A percentile compares a stretch with the other conserved stretches of the same genome.
phyloP scores from a whole-genome alignment of 1,140 invertebrate genomes.

The Sycobia sp. region DNA sequence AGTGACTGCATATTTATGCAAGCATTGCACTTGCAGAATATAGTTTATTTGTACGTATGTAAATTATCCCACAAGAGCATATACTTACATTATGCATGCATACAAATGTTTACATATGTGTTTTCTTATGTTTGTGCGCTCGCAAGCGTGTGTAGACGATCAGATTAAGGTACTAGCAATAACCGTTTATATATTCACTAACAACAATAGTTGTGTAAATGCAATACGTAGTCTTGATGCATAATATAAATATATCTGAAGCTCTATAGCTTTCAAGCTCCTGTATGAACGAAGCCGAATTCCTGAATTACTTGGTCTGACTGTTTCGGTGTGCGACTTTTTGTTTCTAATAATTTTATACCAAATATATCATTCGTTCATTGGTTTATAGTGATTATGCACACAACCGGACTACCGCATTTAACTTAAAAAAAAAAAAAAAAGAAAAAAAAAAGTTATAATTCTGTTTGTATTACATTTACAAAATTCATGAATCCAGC shows the following conservation, averaged over 20 bases:
- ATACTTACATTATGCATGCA: not conserved
- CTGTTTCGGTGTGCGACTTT: not conserved
- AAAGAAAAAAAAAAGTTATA: conserved; percentile 1
- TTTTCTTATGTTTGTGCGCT: not conserved
- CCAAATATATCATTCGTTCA: conserved; percentile 4
- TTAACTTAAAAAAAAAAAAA: not conserved
- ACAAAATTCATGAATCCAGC: conserved; percentile 8
- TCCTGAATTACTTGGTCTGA: not conserved
- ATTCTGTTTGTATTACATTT: conserved; percentile 1
- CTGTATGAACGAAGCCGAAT: not conserved
- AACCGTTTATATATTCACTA: not conserved
- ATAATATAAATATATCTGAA: conserved; percentile 12
- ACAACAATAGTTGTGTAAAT: conserved; percentile 15
- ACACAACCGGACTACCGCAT: not conserved
- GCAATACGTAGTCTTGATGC: conserved; percentile 9
- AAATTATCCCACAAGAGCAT: not conserved
- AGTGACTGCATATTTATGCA: not conserved
- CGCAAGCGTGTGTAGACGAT: too few relatives aligned
- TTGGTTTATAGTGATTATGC: conserved; percentile 14
- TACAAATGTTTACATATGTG: not conserved
- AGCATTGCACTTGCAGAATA: not conserved
- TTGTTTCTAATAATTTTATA: not conserved
- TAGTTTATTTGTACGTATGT: not conserved
- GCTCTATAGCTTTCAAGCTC: not conserved
- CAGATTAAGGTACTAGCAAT: not conserved